Percentiles rank a stretch among this genome's conserved stretches.
Evolutionary conservation across 1,140 invertebrate genomes (phyloP).

Genomic region (Caenorhabditis remanei): DNA sequence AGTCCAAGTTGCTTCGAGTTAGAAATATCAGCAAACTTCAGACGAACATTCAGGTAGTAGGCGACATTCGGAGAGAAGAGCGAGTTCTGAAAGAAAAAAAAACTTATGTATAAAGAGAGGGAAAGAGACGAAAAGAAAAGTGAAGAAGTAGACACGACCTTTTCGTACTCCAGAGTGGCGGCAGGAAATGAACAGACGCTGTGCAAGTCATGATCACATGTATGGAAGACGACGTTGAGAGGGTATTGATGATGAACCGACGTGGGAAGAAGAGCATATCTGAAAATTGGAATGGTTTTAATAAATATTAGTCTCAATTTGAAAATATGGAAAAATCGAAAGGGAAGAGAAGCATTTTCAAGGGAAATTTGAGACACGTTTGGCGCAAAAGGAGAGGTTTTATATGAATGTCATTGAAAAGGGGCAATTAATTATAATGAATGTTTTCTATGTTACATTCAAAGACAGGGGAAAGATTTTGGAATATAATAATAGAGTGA

Average conservation of each 20-base stretch:
- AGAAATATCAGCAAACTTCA: slow-evolving; percentile 53
- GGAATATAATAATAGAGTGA: too few relatives aligned
- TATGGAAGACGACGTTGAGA: slow-evolving; percentile 52
- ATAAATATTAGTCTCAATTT: neutral
- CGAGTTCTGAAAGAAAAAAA: slow-evolving; percentile 40
- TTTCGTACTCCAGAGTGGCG: slow-evolving; percentile 50
- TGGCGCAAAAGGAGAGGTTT: too few relatives aligned
- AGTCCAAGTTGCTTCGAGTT: slow-evolving; percentile 33
- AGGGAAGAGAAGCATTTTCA: too few relatives aligned
- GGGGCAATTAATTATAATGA: too few relatives aligned
- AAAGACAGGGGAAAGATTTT: too few relatives aligned
- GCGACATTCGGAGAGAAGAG: slow-evolving; percentile 46
- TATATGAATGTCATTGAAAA: too few relatives aligned
- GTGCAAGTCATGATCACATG: slow-evolving; percentile 58
- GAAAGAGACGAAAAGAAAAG: neutral
- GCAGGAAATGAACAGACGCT: slow-evolving; percentile 61
- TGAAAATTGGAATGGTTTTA: slow-evolving; percentile 30
- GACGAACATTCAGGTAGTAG: slow-evolving; percentile 47
- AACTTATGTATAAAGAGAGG: neutral
- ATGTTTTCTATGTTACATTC: too few relatives aligned
- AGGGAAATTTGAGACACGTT: too few relatives aligned
- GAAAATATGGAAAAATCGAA: too few relatives aligned
- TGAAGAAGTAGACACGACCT: slow-evolving; percentile 9
- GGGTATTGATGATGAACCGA: slow-evolving; percentile 57
- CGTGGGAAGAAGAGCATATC: slow-evolving; percentile 52